Percentiles rank a stretch among this genome's conserved stretches.
Evolutionary conservation across 2,113 vertebrate species (phyloP).

Genomic region (Myodes glareolus): DNA sequence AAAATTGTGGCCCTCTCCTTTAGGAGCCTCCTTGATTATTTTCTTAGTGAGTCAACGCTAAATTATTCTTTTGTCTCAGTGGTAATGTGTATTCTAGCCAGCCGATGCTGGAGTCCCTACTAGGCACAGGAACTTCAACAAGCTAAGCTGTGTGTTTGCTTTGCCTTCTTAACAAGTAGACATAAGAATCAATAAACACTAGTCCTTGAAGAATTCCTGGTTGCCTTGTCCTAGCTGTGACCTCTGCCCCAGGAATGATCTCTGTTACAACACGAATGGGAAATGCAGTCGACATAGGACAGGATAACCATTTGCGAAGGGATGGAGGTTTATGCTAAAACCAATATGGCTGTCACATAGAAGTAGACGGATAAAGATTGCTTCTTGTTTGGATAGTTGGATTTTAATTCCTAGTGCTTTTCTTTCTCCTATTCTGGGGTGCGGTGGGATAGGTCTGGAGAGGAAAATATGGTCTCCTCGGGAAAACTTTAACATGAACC

Average conservation of each 20-base stretch:
- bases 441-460: neutral
- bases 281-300: neutral
- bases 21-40: neutral
- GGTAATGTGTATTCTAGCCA: neutral
- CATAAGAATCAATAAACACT: neutral
- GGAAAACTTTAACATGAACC: neutral
- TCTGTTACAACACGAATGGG: neutral
- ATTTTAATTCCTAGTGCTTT: neutral
- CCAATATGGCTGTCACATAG: neutral
- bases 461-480: neutral
- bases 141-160: neutral
- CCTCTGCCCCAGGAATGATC: neutral
- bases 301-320: neutral
- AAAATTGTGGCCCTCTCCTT: neutral
- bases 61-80: neutral
- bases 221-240: neutral
- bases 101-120: neutral
- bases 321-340: neutral
- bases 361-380: neutral
- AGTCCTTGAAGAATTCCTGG: neutral
- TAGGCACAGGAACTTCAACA: neutral
- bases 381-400: neutral
- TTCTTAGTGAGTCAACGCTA: neutral
- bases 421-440: slow-evolving; percentile 7
- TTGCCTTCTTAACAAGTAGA: slow-evolving; percentile 20